Evolutionary conservation across 2,113 vertebrate species (phyloP).

Genomic region (Equus przewalskii): DNA sequence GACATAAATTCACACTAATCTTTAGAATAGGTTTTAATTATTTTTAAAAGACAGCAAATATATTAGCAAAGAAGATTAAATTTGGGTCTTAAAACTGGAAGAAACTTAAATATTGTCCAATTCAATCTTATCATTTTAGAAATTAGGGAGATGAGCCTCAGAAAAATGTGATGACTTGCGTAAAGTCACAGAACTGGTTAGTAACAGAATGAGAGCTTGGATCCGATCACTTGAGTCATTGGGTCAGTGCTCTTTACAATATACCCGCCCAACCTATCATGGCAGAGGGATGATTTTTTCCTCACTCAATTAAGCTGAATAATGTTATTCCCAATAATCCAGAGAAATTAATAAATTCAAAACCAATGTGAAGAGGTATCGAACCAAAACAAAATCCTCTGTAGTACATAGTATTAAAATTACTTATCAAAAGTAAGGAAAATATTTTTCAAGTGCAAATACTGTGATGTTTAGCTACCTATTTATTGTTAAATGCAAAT

Average conservation of each 20-base stretch:
- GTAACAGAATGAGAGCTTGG: neutral
- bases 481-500: neutral
- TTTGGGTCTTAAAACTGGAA: neutral
- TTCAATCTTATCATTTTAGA: neutral
- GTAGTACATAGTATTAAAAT: neutral
- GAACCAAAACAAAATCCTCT: neutral
- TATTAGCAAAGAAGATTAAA: neutral
- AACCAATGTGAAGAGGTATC: neutral
- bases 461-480: neutral
- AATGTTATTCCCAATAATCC: neutral
- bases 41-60: neutral
- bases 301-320: neutral
- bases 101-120: neutral
- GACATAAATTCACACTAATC: neutral
- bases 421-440: neutral
- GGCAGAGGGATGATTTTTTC: neutral
- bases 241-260: neutral
- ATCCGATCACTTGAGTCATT: neutral
- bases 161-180: neutral
- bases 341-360: neutral
- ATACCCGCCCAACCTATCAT: neutral
- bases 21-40: neutral
- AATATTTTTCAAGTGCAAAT: neutral
- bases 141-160: neutral
- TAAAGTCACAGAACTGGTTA: slow-evolving; percentile 11